Evolutionary conservation across 2,113 vertebrate genomes (phyloP).

Genomic region (Cinclus cinclus): DNA sequence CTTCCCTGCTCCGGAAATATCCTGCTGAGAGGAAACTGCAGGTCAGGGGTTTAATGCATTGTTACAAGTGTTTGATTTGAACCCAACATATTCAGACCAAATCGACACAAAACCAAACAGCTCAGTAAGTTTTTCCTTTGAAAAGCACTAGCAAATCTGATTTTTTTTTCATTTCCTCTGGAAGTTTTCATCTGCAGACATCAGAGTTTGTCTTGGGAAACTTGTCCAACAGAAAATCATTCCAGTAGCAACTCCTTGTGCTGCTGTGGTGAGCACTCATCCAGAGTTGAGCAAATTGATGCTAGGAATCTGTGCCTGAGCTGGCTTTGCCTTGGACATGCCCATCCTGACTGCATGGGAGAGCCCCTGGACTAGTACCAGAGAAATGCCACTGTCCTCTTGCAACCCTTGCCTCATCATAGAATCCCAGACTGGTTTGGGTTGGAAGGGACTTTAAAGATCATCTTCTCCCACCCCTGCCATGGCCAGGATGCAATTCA

Average conservation of each 20-base stretch:
- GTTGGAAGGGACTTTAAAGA: neutral
- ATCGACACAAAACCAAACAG: neutral
- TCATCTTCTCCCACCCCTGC: neutral
- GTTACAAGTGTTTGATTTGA: neutral
- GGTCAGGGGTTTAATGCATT: constrained; percentile 18
- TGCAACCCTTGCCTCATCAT: neutral
- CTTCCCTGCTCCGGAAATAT: constrained; percentile 22
- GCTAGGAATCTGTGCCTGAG: neutral
- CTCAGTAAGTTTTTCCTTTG: neutral
- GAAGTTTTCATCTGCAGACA: neutral
- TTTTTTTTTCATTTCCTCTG: neutral
- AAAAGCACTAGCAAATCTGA: neutral
- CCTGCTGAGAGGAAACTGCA: constrained; percentile 15
- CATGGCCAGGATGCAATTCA: neutral
- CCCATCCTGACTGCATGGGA: accelerated
- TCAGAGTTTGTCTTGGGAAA: neutral
- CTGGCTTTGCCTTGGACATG: neutral
- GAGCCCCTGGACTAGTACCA: neutral
- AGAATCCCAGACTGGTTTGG: neutral
- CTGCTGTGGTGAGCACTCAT: neutral
- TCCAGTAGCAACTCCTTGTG: neutral
- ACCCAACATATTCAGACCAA: neutral
- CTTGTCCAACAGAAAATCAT: neutral
- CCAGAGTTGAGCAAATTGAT: neutral
- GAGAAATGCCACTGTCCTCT: neutral